phyloP scores from a whole-genome alignment of 1,140 invertebrate species.

The Bemisia tabaci region DNA sequence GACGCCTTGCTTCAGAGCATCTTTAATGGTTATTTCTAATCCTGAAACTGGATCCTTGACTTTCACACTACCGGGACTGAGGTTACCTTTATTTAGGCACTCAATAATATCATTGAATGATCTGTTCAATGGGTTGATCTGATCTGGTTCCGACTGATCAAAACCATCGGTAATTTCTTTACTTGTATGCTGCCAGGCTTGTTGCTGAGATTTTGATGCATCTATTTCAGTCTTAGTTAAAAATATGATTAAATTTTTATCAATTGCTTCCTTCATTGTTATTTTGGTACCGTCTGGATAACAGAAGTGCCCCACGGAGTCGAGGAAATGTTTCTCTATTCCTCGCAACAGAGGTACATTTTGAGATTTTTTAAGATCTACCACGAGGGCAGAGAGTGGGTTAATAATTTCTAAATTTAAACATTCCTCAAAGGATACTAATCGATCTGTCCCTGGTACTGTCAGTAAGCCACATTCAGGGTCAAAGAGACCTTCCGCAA shows the following conservation, averaged over 20 bases:
- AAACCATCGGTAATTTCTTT: no score
- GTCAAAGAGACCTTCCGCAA: conserved; percentile 62
- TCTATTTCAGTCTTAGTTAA: neutral
- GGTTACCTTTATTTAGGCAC: conserved; percentile 35
- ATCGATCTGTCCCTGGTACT: conserved; percentile 70
- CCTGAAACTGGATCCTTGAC: conserved; percentile 60
- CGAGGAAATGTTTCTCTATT: conserved; percentile 61
- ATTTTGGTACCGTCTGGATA: conserved; percentile 36
- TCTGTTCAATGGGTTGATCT: conserved; percentile 50
- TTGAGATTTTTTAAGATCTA: conserved; percentile 55
- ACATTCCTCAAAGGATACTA: conserved; percentile 77
- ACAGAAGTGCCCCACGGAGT: conserved; percentile 56
- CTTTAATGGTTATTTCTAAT: conserved; percentile 50
- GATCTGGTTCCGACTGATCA: conserved; percentile 36
- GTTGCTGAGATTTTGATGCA: no score
- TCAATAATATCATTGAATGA: conserved; percentile 42
- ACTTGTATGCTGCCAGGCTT: no score
- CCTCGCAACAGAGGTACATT: conserved; percentile 56
- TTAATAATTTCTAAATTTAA: conserved; percentile 72
- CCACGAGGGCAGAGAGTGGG: conserved; percentile 57
- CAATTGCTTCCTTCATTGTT: conserved; percentile 67
- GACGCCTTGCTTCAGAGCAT: conserved; percentile 61
- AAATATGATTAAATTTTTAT: conserved; percentile 34
- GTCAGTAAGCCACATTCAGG: conserved; percentile 66
- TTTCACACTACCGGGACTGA: conserved; percentile 51